Conservation (phyloP, 1,140 invertebrate species). For the Saxidomus purpurata region DNA sequence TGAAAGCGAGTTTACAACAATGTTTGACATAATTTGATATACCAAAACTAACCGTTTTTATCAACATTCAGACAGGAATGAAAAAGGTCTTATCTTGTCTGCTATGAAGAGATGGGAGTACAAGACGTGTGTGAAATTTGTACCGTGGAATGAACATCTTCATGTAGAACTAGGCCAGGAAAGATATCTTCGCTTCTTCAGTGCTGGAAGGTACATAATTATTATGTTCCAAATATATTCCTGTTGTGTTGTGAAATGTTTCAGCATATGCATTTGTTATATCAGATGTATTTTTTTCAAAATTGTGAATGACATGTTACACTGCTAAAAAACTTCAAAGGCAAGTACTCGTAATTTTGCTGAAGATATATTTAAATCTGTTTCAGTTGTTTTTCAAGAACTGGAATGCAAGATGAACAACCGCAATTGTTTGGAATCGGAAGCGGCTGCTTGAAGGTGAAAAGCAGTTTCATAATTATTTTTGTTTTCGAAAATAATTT, state of each 20-base stretch:
- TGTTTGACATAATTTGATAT: too few relatives aligned
- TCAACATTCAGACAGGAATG: too few relatives aligned
- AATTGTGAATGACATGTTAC: too few relatives aligned
- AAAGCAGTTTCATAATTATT: not conserved
- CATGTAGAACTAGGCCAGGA: not conserved
- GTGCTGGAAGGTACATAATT: slow-evolving; percentile 48
- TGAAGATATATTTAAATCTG: too few relatives aligned
- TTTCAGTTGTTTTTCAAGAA: slow-evolving; percentile 70
- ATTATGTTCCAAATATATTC: too few relatives aligned
- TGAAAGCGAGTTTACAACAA: too few relatives aligned
- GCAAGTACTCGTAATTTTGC: too few relatives aligned
- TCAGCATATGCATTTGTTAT: too few relatives aligned
- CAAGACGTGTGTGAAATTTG: slow-evolving; percentile 57
- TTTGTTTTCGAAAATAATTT: not conserved
- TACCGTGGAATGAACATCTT: slow-evolving; percentile 45
- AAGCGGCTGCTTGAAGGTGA: slow-evolving; percentile 65
- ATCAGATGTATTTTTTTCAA: too few relatives aligned
- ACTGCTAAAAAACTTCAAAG: too few relatives aligned
- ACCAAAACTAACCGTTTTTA: too few relatives aligned
- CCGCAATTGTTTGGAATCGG: slow-evolving; percentile 70
- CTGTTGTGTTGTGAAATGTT: too few relatives aligned
- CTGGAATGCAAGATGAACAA: slow-evolving; percentile 56
- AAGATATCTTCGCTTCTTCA: slow-evolving; percentile 53
- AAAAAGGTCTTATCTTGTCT: slow-evolving; percentile 39
- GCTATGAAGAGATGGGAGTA: slow-evolving; percentile 64